These are phyloP conservation scores for Aurelia aurita complex sp. Pacific DNA, from an alignment of 30 jellyfish, hydroid and myxozoan genomes.

Conservation along the genomic window DNA sequence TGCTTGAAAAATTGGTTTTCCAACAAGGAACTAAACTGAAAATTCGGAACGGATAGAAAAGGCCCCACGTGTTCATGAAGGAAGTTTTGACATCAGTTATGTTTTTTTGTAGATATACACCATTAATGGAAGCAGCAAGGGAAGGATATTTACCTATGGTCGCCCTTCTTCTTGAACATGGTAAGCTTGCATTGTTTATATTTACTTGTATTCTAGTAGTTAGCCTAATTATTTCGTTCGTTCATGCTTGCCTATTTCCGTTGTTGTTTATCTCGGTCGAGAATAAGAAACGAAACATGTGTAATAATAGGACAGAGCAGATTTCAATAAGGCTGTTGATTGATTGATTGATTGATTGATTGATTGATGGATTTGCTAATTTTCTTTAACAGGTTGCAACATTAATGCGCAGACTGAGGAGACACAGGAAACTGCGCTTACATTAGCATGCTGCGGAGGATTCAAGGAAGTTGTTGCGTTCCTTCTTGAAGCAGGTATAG, in stretches of 20 bases:
- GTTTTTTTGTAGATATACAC: slow-evolving; percentile 72
- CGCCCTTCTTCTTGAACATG: slow-evolving; percentile 86
- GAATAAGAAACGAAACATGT: too few species aligned
- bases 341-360: too few species aligned
- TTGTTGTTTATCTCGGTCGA: background rate
- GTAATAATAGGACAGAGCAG: too few species aligned
- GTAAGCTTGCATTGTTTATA: slow-evolving; percentile 17
- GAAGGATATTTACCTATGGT: slow-evolving; percentile 99
- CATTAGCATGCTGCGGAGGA: slow-evolving; percentile 99
- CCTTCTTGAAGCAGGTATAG: slow-evolving; percentile 84
- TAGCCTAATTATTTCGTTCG: background rate
- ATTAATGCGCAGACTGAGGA: slow-evolving; percentile 97
- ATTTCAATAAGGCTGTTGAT: too few species aligned
- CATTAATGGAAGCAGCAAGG: slow-evolving; percentile 99
- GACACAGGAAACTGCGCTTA: slow-evolving; percentile 96
- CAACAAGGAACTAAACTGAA: too few species aligned
- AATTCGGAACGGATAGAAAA: too few species aligned
- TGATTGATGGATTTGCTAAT: too few species aligned
- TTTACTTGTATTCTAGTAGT: too few species aligned
- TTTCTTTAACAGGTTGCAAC: slow-evolving; percentile 68
- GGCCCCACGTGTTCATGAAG: too few species aligned
- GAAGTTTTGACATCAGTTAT: too few species aligned
- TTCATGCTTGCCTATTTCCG: background rate
- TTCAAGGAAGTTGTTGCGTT: slow-evolving; percentile 90
- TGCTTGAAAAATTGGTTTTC: too few species aligned